These are phyloP conservation scores for Dermochelys coriacea DNA, from an alignment of 2,797 vertebrate genomes.

Conservation along the genomic window DNA sequence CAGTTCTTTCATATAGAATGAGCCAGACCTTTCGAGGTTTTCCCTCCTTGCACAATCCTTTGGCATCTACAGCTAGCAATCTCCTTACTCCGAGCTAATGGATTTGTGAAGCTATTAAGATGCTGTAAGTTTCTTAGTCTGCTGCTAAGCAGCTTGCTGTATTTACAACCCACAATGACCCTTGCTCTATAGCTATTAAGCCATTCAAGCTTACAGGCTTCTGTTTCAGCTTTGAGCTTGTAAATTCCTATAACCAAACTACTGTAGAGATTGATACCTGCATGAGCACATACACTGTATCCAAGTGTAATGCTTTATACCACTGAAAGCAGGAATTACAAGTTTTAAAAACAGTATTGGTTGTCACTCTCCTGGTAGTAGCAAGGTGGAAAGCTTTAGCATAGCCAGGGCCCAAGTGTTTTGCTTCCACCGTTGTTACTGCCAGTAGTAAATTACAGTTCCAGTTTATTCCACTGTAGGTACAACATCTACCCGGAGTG, in stretches of 20 bases:
- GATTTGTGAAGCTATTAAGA: neutral
- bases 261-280: neutral
- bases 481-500: neutral
- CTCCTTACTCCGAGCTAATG: neutral
- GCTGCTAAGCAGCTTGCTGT: neutral
- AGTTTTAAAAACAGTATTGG: fast-evolving
- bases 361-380: neutral
- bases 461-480: neutral
- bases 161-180: neutral
- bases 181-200: neutral
- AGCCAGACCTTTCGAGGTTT: neutral
- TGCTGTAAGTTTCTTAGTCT: neutral
- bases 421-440: neutral
- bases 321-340: neutral
- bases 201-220: neutral
- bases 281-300: fast-evolving
- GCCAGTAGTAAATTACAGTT: neutral
- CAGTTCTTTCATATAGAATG: neutral
- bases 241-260: neutral
- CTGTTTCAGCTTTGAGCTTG: neutral
- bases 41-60: fast-evolving
- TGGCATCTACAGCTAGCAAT: neutral
- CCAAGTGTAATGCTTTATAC: neutral
- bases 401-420: neutral
- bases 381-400: neutral